A percentile compares a stretch with the other conserved stretches of the same genome.
These are phyloP conservation scores for Xylocopa sonorina DNA, from an alignment of 1,140 invertebrate species.

Conservation along the genomic window DNA sequence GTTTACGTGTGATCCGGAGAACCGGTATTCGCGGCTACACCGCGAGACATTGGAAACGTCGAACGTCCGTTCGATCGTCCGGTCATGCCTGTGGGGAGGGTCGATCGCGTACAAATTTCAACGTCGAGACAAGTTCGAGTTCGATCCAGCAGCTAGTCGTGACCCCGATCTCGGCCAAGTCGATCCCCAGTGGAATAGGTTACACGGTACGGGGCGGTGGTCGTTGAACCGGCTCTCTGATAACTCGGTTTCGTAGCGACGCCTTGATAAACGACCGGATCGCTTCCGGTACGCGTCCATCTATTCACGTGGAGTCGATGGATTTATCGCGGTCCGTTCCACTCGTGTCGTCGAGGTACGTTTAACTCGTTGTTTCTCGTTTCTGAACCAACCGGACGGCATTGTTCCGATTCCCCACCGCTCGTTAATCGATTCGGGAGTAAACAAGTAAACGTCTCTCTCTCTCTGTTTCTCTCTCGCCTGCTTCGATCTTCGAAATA, in stretches of 20 bases:
- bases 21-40: neutral
- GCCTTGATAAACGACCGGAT: constrained; percentile 34
- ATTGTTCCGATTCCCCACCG: neutral
- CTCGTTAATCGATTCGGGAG: neutral
- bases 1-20: neutral
- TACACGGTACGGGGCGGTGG: constrained; percentile 26
- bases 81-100: too few relatives aligned
- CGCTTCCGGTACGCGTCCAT: constrained; percentile 33
- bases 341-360: constrained; percentile 5
- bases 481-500: neutral
- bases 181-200: constrained; percentile 20
- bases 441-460: too few relatives aligned
- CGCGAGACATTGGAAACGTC: too few relatives aligned
- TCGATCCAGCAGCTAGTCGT: neutral
- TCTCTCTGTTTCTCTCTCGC: too few relatives aligned
- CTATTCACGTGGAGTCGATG: constrained; percentile 15
- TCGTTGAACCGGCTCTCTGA: constrained; percentile 44
- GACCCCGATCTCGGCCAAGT: constrained; percentile 38
- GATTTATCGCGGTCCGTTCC: constrained; percentile 24
- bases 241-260: constrained; percentile 47
- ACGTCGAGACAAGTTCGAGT: neutral
- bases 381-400: neutral
- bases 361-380: neutral
- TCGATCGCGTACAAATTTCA: neutral
- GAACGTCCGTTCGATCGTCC: too few relatives aligned